Conservation (phyloP, 2,113 vertebrate species). For the Cathartes aura region DNA sequence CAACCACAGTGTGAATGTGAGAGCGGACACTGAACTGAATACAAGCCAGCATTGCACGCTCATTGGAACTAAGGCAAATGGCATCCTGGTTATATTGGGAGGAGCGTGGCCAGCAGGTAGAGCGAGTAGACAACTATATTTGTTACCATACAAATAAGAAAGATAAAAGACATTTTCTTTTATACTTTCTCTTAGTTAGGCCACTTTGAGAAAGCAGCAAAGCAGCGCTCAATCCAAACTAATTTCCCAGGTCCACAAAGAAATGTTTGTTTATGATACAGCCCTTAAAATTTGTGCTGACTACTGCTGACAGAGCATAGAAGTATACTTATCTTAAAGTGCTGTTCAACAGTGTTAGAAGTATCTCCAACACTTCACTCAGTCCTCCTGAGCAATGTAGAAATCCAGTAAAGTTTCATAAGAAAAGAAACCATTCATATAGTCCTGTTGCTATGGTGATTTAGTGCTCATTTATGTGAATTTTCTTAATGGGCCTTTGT, state of each 20-base stretch:
- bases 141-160: not conserved
- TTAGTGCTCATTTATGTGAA: constrained; percentile 33
- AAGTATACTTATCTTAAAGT: not conserved
- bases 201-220: not conserved
- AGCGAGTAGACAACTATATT: accelerated
- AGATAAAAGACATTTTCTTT: not conserved
- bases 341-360: not conserved
- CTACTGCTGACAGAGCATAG: not conserved
- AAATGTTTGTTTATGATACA: not conserved
- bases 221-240: not conserved
- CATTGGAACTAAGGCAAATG: not conserved
- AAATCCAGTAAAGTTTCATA: constrained; percentile 6
- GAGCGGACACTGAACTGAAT: not conserved
- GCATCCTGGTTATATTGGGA: not conserved
- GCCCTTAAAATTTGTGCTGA: not conserved
- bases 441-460: constrained; percentile 25
- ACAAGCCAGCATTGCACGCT: not conserved
- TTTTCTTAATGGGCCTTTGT: constrained; percentile 62
- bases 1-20: not conserved
- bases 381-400: not conserved
- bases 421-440: constrained; percentile 49
- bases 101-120: not conserved
- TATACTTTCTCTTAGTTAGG: not conserved
- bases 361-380: not conserved
- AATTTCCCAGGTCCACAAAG: not conserved